phyloP scores from a whole-genome alignment of 2,113 vertebrate genomes.

The Labeo catla region DNA sequence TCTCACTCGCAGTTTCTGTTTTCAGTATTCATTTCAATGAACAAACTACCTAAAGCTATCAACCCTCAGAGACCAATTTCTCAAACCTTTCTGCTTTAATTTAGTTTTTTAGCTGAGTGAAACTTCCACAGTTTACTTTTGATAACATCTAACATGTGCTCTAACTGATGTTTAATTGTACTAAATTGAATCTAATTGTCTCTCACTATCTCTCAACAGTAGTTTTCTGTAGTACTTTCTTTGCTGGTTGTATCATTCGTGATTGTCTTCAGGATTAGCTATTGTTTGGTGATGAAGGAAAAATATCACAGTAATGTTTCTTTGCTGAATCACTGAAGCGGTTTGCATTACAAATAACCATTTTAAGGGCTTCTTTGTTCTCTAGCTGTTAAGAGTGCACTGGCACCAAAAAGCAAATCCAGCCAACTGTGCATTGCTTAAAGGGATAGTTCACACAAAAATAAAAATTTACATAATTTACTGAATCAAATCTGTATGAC shows the following conservation, averaged over 20 bases:
- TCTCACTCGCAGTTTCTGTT: constrained; percentile 1
- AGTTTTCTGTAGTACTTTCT: neutral
- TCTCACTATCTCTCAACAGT: neutral
- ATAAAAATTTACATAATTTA: neutral
- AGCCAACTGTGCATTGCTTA: neutral
- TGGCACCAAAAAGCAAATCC: constrained; percentile 16
- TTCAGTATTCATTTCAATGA: neutral
- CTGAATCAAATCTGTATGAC: neutral
- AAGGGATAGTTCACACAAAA: neutral
- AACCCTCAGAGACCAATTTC: neutral
- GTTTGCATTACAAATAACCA: constrained; percentile 34
- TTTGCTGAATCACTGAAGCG: neutral
- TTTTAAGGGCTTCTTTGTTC: constrained; percentile 23
- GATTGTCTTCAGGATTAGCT: neutral
- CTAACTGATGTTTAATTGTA: neutral
- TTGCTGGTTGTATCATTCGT: neutral
- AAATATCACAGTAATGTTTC: neutral
- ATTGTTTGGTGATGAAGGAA: neutral
- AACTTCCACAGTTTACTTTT: neutral
- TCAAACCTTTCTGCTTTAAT: neutral
- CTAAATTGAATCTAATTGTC: neutral
- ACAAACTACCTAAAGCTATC: neutral
- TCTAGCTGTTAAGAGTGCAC: neutral
- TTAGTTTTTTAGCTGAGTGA: neutral
- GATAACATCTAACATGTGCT: neutral